Evolutionary conservation across 2,113 vertebrate species (phyloP).

Genomic region (Rhinogobius similis): DNA sequence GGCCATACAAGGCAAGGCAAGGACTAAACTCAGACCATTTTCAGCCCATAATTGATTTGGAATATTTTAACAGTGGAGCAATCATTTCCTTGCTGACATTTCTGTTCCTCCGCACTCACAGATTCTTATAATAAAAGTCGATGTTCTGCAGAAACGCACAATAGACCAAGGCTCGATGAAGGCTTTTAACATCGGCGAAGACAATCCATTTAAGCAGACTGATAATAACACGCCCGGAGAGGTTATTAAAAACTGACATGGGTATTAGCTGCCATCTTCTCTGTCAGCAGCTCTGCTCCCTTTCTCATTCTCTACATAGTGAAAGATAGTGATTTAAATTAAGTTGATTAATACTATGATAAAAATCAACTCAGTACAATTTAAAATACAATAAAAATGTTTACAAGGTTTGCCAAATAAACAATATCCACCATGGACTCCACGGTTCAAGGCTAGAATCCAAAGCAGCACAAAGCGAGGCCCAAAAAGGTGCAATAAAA

Average conservation of each 20-base stretch:
- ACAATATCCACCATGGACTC: too few relatives aligned
- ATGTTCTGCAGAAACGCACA: constrained; percentile 24
- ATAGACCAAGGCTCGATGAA: constrained; percentile 9
- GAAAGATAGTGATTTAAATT: background rate
- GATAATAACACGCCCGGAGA: constrained; percentile 31
- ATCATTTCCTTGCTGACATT: constrained; percentile 14
- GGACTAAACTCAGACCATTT: constrained; percentile 15
- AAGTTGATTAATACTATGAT: background rate
- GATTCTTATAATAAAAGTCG: constrained; percentile 14
- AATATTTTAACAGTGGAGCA: constrained; percentile 2
- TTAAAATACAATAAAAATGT: background rate
- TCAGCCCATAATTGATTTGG: constrained; percentile 11
- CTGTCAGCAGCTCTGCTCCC: constrained; percentile 8
- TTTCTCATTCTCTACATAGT: background rate
- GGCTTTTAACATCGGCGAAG: constrained; percentile 8
- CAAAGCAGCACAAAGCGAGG: too few relatives aligned
- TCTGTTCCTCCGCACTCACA: constrained; percentile 8
- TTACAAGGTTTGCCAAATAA: background rate
- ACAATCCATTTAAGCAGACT: constrained; percentile 27
- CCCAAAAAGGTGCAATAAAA: too few relatives aligned
- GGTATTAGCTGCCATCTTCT: constrained; percentile 23
- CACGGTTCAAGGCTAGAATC: background rate
- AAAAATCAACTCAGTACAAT: background rate
- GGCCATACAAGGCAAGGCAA: constrained; percentile 9
- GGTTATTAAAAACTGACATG: constrained; percentile 24